A percentile compares a stretch with the other conserved stretches of the same genome.
Conservation (phyloP, 2,888 invertebrate genomes). For the Pinctada fucata region DNA sequence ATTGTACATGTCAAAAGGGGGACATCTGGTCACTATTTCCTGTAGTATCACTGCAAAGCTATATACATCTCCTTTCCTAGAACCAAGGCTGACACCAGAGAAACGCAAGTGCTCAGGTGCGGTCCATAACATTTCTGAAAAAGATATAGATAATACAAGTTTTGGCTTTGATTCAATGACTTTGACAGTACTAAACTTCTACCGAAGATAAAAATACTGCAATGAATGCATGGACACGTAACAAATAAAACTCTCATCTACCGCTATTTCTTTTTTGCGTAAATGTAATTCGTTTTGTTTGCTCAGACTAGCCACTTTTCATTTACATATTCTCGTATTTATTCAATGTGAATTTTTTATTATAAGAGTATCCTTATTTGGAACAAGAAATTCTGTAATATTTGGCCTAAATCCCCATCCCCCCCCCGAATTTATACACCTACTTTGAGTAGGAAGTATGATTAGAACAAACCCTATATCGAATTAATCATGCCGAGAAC, state of each 20-base stretch:
- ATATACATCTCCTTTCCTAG: constrained; percentile 50
- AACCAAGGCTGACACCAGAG: constrained; percentile 31
- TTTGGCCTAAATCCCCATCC: too few species aligned
- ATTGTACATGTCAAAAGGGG: constrained; percentile 42
- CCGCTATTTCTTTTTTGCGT: background rate
- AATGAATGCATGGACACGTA: background rate
- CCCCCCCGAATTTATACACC: too few species aligned
- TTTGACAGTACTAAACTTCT: too few species aligned
- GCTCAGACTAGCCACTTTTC: too few species aligned
- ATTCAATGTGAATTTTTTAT: too few species aligned
- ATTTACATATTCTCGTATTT: too few species aligned
- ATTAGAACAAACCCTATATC: too few species aligned
- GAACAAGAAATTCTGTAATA: too few species aligned
- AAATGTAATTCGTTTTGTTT: background rate
- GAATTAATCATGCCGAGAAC: too few species aligned
- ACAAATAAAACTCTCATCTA: background rate
- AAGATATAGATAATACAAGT: background rate
- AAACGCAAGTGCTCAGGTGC: constrained; percentile 49
- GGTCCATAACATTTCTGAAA: constrained; percentile 48
- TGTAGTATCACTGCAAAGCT: constrained; percentile 54
- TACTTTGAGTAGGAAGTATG: too few species aligned
- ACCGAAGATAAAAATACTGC: background rate
- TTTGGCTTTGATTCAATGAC: background rate
- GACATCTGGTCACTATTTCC: constrained; percentile 43
- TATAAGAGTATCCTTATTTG: too few species aligned